Conservation (phyloP, 2,797 vertebrate genomes). For the Danio tinwini region DNA sequence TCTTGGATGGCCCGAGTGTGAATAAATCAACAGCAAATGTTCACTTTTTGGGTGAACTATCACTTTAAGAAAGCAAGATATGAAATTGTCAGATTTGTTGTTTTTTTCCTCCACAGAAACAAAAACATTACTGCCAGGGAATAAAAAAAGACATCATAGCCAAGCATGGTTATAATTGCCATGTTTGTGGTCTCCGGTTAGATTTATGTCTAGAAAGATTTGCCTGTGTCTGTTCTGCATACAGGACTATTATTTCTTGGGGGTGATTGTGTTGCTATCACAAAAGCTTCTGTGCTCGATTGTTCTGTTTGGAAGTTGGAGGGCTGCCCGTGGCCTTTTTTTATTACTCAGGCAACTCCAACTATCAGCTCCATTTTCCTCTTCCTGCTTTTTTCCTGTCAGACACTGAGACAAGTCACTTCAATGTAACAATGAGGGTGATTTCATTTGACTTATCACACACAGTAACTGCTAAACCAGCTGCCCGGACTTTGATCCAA, state of each 20-base stretch:
- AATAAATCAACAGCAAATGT: conserved; percentile 23
- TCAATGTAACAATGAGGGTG: conserved; percentile 81
- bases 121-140: conserved; percentile 53
- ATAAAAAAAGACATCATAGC: conserved; percentile 54
- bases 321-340: conserved; percentile 77
- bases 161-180: conserved; percentile 56
- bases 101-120: conserved; percentile 24
- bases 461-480: conserved; percentile 83
- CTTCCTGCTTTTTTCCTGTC: conserved; percentile 82
- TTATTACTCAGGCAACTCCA: conserved; percentile 79
- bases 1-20: too few species aligned
- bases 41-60: not conserved
- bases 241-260: conserved; percentile 75
- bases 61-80: conserved; percentile 29
- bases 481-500: conserved; percentile 79
- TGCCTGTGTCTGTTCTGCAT: conserved; percentile 76
- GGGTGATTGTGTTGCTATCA: conserved; percentile 82
- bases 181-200: conserved; percentile 63
- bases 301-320: conserved; percentile 77
- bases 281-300: conserved; percentile 77
- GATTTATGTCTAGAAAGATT: conserved; percentile 74
- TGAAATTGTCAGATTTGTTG: conserved; percentile 1
- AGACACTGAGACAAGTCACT: conserved; percentile 78
- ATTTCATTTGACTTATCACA: conserved; percentile 82
- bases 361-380: conserved; percentile 79